Base-by-base conservation (phyloP, 2,888 invertebrate genomes). In the Caenorhabditis sp. region DNA sequence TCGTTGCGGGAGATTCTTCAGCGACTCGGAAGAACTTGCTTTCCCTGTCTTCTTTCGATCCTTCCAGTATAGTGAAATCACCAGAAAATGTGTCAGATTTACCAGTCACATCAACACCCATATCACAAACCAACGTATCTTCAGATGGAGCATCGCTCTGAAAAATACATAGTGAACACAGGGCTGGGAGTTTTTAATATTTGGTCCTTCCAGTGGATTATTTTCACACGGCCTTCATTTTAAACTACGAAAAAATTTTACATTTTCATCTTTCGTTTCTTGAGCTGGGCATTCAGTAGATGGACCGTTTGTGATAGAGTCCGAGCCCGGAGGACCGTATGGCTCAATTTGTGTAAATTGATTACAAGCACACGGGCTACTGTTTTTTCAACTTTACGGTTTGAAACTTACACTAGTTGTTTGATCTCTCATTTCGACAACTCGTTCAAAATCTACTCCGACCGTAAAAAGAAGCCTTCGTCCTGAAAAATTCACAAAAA, bases 401-500 rank as follows among this genome's bases (percentile, higher is more conserved):
- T n/a, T n/a, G n/a, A n/a, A 59, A 65, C 77, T 61, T 36, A 78
- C 77, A 53, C 74, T 74, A n/a, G 65, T 58, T 49, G 54, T 67
- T 49, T 80, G 70, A 62, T 82, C 79, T 57, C 78, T 61, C 76
- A 78, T 72, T 17, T 70, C 69, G 0, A 77, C 80, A 43, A 77
- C 72, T 62, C 80, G 49, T 43, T 80, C 80, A 59, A 62, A 70
- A 53, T 83, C 83, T 8, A 80, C 70, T 27, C 77, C 78, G 31
- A 83, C 83, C 3, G 77, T 78, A 61, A 83, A 83, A 2, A 72
- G 59, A n/a, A 80, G 63, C 38, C 70, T 62, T 38, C 77, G 67
- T n/a, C 81, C 81, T 70, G 36, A 38, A 69, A 49, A 26, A 38
- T 10, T 20, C 31, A 17, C 27, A n/a, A 26, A 26, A n/a, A 26